Conservation (phyloP, 1,140 invertebrate species). For the Dufourea novaeangliae region DNA sequence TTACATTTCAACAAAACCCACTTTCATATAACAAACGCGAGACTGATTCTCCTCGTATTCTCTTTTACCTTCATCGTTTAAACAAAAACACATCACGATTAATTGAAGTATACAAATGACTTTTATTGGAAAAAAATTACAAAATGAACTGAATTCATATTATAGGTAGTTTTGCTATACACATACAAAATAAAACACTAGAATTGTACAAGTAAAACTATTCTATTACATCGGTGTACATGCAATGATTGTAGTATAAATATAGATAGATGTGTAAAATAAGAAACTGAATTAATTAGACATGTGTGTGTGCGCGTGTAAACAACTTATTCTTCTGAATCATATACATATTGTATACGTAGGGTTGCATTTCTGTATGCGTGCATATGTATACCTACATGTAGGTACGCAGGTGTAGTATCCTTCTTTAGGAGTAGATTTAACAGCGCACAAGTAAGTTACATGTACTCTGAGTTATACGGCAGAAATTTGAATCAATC, state of each 20-base stretch:
- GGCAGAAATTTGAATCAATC: background rate
- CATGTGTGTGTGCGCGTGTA: background rate
- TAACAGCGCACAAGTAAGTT: background rate
- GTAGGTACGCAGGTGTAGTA: no score
- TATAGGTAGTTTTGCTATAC: background rate
- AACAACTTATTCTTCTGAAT: no score
- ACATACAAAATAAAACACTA: background rate
- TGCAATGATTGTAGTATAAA: slow-evolving; percentile 34
- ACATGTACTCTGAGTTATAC: slow-evolving; percentile 7
- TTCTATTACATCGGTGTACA: slow-evolving; percentile 16
- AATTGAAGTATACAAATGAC: background rate
- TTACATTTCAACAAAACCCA: background rate
- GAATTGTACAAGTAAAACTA: slow-evolving; percentile 15
- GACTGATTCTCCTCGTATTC: slow-evolving; percentile 43
- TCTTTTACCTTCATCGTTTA: background rate
- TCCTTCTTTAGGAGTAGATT: background rate
- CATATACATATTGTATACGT: background rate
- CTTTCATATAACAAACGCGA: slow-evolving; percentile 4
- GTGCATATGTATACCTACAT: no score
- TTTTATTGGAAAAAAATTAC: background rate
- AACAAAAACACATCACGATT: background rate
- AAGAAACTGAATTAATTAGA: slow-evolving; percentile 1
- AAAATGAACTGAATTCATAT: background rate
- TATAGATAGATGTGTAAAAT: slow-evolving; percentile 48
- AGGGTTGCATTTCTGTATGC: background rate